phyloP scores from a whole-genome alignment of 2,113 vertebrate genomes.

The Tonatia bakeri region DNA sequence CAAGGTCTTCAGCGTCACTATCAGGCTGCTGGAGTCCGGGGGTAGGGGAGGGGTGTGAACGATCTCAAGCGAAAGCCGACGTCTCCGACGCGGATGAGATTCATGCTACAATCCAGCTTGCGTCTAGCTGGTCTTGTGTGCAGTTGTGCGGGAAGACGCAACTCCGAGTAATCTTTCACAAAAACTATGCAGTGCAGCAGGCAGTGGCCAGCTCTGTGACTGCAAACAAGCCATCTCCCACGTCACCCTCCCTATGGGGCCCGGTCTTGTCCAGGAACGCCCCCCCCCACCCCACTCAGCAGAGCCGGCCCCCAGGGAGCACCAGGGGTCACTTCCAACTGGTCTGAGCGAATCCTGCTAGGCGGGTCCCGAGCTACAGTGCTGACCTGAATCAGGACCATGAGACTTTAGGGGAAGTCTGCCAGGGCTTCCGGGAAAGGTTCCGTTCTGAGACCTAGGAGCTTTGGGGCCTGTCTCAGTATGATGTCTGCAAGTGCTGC shows the following conservation, averaged over 20 bases:
- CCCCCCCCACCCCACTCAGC: no score
- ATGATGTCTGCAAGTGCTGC: no score
- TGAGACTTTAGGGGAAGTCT: background rate
- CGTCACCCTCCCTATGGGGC: background rate
- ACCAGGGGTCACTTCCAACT: background rate
- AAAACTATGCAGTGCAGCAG: background rate
- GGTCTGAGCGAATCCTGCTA: background rate
- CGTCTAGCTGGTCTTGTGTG: background rate
- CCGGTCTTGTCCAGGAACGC: no score
- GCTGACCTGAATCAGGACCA: background rate
- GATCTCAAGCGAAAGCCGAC: background rate
- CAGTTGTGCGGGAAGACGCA: background rate
- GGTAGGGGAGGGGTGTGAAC: background rate
- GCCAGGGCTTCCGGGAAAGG: background rate
- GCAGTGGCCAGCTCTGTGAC: background rate
- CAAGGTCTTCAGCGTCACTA: background rate
- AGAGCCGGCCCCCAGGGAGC: no score
- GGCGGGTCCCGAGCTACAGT: background rate
- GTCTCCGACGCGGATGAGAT: background rate
- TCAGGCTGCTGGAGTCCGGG: background rate
- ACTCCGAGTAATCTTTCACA: background rate
- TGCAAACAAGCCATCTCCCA: background rate
- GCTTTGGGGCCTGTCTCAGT: background rate
- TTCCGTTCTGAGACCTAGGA: background rate
- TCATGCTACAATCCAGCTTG: background rate